Percentiles rank a stretch among this genome's conserved stretches.
phyloP scores from a whole-genome alignment of 2,113 vertebrate genomes.

The Anser brachyrhynchus region DNA sequence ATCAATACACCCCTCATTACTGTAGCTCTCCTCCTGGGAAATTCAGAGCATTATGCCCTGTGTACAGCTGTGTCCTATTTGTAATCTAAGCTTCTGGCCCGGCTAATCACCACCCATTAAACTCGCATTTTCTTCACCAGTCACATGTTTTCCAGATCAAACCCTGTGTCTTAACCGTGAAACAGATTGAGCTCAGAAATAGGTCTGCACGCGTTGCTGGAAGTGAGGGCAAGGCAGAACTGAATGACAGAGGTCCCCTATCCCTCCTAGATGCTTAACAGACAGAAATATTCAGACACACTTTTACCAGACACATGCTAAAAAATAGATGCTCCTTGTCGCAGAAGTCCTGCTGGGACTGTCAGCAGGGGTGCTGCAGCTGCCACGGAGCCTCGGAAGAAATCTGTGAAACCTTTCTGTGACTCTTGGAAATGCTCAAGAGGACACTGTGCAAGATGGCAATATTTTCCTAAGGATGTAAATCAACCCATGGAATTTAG shows the following conservation, averaged over 20 bases:
- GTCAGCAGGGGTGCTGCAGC: background rate
- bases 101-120: background rate
- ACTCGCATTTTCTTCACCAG: background rate
- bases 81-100: background rate
- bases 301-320: background rate
- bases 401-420: background rate
- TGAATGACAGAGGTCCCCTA: background rate
- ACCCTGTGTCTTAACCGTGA: accelerated
- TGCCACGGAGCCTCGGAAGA: background rate
- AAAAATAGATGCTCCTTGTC: background rate
- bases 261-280: background rate
- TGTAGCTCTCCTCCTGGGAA: background rate
- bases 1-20: background rate
- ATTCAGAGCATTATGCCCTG: background rate
- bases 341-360: background rate
- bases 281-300: background rate
- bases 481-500: background rate
- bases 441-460: background rate
- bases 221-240: background rate
- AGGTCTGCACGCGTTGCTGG: background rate
- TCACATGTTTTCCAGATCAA: background rate
- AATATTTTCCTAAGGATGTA: background rate
- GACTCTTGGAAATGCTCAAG: background rate
- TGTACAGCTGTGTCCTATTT: background rate
- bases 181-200: background rate